These are phyloP conservation scores for Microcebus tavaratra DNA, from an alignment of 2,113 vertebrate genomes.

Conservation along the genomic window DNA sequence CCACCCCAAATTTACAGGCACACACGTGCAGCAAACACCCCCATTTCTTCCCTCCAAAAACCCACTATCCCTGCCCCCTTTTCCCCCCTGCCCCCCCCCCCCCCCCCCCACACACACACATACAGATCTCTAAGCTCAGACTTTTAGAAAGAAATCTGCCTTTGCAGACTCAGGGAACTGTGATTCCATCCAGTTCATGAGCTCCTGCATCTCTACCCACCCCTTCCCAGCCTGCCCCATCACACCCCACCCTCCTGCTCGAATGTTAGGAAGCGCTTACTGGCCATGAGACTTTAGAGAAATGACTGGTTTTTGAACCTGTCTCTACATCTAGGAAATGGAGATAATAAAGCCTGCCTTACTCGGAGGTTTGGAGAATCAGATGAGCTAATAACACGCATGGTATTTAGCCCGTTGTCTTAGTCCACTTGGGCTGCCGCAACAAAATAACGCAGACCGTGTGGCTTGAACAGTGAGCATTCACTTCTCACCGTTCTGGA, in stretches of 20 bases:
- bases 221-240: background rate
- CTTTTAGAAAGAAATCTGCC: background rate
- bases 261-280: background rate
- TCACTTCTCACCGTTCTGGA: background rate
- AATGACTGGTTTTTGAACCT: background rate
- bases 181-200: background rate
- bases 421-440: background rate
- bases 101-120: background rate
- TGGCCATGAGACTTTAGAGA: background rate
- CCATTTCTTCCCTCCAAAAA: background rate
- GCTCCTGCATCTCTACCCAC: background rate
- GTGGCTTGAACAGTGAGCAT: background rate
- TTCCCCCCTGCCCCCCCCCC: no score
- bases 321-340: background rate
- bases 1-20: background rate
- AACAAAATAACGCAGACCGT: background rate
- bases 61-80: background rate
- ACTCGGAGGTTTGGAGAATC: background rate
- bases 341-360: background rate
- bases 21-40: no score
- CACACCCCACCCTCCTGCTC: background rate
- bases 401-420: accelerated
- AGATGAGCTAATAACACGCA: background rate
- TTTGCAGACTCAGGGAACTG: background rate
- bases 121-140: background rate